A percentile compares a stretch with the other conserved stretches of the same genome.
Evolutionary conservation across 2,888 invertebrate species (phyloP).

Genomic region (Limnephilus lunatus): DNA sequence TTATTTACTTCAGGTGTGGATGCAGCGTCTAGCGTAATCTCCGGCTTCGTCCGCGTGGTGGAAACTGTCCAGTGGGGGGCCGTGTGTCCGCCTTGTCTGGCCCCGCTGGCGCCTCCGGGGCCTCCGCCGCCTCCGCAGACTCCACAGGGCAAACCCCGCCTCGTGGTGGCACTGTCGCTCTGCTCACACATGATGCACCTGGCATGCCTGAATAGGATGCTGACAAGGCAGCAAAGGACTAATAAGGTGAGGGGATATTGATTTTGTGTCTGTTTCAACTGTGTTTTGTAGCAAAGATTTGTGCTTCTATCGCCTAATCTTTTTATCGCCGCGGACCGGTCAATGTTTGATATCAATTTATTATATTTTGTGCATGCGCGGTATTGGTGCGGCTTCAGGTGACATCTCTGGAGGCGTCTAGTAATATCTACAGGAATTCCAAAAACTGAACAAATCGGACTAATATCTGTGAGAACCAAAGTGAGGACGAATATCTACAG

Average conservation of each 20-base stretch:
- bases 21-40: slow-evolving; percentile 78
- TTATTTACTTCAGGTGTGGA: slow-evolving; percentile 73
- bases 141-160: slow-evolving; percentile 75
- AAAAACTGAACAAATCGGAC: too few relatives aligned
- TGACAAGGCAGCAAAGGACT: slow-evolving; percentile 72
- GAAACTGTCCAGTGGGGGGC: slow-evolving; percentile 82
- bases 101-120: slow-evolving; percentile 78
- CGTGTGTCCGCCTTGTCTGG: slow-evolving; percentile 85
- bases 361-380: too few relatives aligned
- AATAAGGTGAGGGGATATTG: slow-evolving; percentile 56
- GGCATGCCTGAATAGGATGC: slow-evolving; percentile 86
- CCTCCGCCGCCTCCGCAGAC: slow-evolving; percentile 80
- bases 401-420: too few relatives aligned
- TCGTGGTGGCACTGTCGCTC: slow-evolving; percentile 82
- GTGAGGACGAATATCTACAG: too few relatives aligned
- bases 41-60: slow-evolving; percentile 83
- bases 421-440: too few relatives aligned
- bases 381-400: too few relatives aligned
- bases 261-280: neutral
- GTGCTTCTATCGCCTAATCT: too few relatives aligned
- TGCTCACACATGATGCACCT: slow-evolving; percentile 90
- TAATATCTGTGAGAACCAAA: too few relatives aligned
- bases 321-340: too few relatives aligned
- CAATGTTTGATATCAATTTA: too few relatives aligned
- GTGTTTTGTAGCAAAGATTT: too few relatives aligned